phyloP scores from a whole-genome alignment of 2,888 invertebrate genomes.

The Acrocyrtus sp. region DNA sequence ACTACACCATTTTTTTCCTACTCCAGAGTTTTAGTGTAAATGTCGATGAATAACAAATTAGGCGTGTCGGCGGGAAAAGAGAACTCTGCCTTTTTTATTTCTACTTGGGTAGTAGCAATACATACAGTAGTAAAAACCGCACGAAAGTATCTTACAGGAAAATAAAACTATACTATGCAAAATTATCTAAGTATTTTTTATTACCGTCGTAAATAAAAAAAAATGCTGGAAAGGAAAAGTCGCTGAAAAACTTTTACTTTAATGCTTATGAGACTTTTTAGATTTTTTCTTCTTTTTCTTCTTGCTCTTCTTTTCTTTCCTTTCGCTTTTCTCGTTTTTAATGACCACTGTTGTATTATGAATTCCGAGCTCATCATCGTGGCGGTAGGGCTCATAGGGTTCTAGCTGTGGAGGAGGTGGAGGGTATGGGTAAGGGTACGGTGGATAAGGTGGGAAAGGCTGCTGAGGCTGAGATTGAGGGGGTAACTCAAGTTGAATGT shows the following conservation, averaged over 20 bases:
- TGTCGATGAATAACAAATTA: constrained; percentile 62
- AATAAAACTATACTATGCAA: not conserved
- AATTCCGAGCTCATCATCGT: too few species aligned
- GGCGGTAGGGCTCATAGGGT: too few species aligned
- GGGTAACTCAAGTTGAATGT: too few species aligned
- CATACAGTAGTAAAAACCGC: not conserved
- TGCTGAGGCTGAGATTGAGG: too few species aligned
- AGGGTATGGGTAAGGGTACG: not conserved
- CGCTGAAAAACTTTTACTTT: too few species aligned
- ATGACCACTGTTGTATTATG: not conserved
- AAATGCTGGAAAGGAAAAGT: too few species aligned
- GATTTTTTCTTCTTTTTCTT: constrained; percentile 12
- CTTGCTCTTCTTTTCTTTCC: not conserved
- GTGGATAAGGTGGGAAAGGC: too few species aligned
- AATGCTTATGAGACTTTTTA: constrained; percentile 1
- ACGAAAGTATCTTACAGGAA: not conserved
- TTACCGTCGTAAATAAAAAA: not conserved
- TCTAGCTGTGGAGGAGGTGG: not conserved
- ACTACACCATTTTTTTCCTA: constrained; percentile 19
- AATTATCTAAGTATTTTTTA: constrained; percentile 3
- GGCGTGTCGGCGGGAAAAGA: constrained; percentile 39
- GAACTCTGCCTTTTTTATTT: not conserved
- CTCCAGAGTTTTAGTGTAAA: not conserved
- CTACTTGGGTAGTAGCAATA: not conserved
- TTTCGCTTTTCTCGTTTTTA: not conserved